These are phyloP conservation scores for Napeogenes inachia DNA, from an alignment of 2,888 invertebrate species.

Conservation along the genomic window DNA sequence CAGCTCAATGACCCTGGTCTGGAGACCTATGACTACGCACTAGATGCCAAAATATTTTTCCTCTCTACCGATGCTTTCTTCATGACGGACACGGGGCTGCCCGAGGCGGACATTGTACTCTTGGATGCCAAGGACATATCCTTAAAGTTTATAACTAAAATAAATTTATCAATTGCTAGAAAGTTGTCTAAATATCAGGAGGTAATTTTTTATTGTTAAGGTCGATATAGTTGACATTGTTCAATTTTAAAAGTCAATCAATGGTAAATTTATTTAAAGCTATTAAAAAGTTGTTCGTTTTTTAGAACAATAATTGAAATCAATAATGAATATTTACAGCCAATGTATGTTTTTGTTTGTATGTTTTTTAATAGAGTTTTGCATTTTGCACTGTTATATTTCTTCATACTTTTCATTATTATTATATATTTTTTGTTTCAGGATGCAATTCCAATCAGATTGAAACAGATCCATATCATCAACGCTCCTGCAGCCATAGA, in stretches of 20 bases:
- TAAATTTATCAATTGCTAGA: slow-evolving; percentile 80
- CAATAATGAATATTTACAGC: too few species aligned
- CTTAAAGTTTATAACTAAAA: slow-evolving; percentile 72
- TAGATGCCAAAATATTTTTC: slow-evolving; percentile 56
- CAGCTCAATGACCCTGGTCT: slow-evolving; percentile 67
- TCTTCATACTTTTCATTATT: too few species aligned
- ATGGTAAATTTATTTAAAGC: too few species aligned
- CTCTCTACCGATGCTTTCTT: slow-evolving; percentile 55
- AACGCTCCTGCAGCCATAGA: slow-evolving; percentile 82
- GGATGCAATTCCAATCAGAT: slow-evolving; percentile 83
- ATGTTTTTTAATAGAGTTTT: too few species aligned
- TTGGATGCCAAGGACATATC: slow-evolving; percentile 62
- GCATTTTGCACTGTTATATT: too few species aligned
- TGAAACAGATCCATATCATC: slow-evolving; percentile 81
- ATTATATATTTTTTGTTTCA: slow-evolving; percentile 43
- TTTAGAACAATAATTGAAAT: too few species aligned
- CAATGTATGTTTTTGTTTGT: too few species aligned
- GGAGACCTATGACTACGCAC: slow-evolving; percentile 56
- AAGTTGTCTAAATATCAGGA: slow-evolving; percentile 81
- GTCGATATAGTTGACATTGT: background rate
- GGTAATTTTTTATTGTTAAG: slow-evolving; percentile 38
- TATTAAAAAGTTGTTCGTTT: too few species aligned
- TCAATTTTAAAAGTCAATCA: too few species aligned
- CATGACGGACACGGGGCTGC: slow-evolving; percentile 40
- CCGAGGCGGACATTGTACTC: slow-evolving; percentile 52